These are phyloP conservation scores for Caenorhabditis becei DNA, from an alignment of 2,888 invertebrate species.

Conservation along the genomic window DNA sequence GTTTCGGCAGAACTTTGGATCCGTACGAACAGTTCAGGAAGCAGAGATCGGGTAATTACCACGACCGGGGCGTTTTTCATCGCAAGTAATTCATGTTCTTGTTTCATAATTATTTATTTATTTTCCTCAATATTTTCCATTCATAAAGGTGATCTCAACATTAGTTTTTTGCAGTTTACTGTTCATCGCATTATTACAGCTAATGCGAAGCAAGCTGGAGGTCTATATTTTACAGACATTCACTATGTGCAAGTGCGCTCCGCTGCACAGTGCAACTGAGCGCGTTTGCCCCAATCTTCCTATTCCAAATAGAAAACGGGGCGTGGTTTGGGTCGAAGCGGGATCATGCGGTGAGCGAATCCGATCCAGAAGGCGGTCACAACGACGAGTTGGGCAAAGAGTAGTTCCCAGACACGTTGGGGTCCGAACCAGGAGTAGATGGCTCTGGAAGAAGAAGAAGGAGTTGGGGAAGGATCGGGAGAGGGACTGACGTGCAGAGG, in stretches of 20 bases:
- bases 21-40: slow-evolving; percentile 70
- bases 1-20: slow-evolving; percentile 87
- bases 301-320: slow-evolving; percentile 57
- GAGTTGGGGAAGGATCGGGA: not conserved
- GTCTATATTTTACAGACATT: slow-evolving; percentile 51
- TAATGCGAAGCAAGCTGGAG: slow-evolving; percentile 51
- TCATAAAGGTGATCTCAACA: slow-evolving; percentile 28
- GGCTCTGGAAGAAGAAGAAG: slow-evolving; percentile 16
- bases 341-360: slow-evolving; percentile 54
- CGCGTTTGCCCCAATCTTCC: not conserved
- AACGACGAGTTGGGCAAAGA: slow-evolving; percentile 42
- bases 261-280: not conserved
- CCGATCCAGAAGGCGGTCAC: slow-evolving; percentile 49
- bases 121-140: no score
- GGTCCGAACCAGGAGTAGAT: slow-evolving; percentile 56
- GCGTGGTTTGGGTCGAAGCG: slow-evolving; percentile 54
- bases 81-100: slow-evolving; percentile 23
- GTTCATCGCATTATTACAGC: slow-evolving; percentile 44
- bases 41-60: slow-evolving; percentile 45
- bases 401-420: slow-evolving; percentile 50
- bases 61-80: slow-evolving; percentile 29
- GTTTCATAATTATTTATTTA: slow-evolving; percentile 20
- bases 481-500: slow-evolving; percentile 50
- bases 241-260: not conserved
- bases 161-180: not conserved